Percentiles rank a stretch among this genome's conserved stretches.
These are phyloP conservation scores for Leucophenga varia DNA, from an alignment of 1,140 invertebrate genomes.

Conservation along the genomic window DNA sequence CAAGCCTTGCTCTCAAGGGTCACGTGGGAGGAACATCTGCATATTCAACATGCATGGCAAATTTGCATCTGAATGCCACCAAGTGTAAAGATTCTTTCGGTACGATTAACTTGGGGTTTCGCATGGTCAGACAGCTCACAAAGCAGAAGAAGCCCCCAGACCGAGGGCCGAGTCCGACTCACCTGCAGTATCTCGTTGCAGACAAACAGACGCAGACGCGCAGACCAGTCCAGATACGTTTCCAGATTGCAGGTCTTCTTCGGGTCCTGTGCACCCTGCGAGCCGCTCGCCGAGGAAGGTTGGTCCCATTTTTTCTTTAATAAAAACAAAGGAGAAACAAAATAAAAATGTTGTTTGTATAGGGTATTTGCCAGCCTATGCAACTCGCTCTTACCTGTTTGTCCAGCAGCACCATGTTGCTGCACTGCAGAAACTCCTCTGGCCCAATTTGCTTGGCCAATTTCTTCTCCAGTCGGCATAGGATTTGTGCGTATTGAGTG, in stretches of 20 bases:
- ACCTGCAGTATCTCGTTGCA: constrained; percentile 31
- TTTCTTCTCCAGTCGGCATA: constrained; percentile 27
- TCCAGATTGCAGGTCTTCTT: constrained; percentile 35
- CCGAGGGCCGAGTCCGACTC: too few species aligned
- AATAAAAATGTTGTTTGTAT: background rate
- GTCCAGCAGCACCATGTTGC: constrained; percentile 22
- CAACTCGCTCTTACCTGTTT: constrained; percentile 17
- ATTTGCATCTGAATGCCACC: too few species aligned
- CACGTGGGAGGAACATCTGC: too few species aligned
- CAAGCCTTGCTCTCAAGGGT: too few species aligned
- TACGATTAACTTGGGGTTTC: too few species aligned
- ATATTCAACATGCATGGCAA: too few species aligned
- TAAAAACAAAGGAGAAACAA: too few species aligned
- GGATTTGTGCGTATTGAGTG: constrained; percentile 26
- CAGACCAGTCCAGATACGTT: constrained; percentile 31
- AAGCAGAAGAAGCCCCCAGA: too few species aligned
- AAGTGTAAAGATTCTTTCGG: too few species aligned
- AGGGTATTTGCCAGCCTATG: too few species aligned
- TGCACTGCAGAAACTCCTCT: constrained; percentile 30
- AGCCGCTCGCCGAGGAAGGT: constrained; percentile 21
- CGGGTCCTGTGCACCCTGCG: constrained; percentile 22
- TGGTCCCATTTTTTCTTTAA: constrained; percentile 23
- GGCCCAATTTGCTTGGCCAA: constrained; percentile 31
- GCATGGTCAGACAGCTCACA: too few species aligned
- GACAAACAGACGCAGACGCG: constrained; percentile 25